Evolutionary conservation across 2,113 vertebrate species (phyloP).

Genomic region (Saccopteryx leptura): DNA sequence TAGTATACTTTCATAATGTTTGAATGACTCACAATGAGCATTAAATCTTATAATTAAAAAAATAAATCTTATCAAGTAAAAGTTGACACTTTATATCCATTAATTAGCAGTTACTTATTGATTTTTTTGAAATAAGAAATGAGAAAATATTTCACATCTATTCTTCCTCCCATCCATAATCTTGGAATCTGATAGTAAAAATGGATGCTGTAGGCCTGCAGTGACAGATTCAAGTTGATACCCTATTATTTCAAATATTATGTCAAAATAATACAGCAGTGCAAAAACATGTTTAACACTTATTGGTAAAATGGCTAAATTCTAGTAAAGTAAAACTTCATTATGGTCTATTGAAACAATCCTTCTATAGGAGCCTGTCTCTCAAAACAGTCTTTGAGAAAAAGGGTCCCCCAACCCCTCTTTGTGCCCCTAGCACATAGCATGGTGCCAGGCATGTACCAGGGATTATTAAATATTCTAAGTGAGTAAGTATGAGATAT

Average conservation of each 20-base stretch:
- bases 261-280: not conserved
- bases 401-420: not conserved
- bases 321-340: not conserved
- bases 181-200: slow-evolving; percentile 48
- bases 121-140: slow-evolving; percentile 35
- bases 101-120: not conserved
- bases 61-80: slow-evolving; percentile 48
- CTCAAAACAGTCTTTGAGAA: not conserved
- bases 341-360: not conserved
- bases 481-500: not conserved
- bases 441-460: too few species aligned
- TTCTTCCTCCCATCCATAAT: not conserved
- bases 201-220: not conserved
- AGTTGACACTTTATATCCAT: not conserved
- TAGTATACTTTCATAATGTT: not conserved
- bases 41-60: slow-evolving; percentile 15
- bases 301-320: not conserved
- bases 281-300: not conserved
- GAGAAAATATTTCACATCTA: not conserved
- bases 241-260: too few species aligned
- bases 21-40: not conserved
- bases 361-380: not conserved
- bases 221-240: slow-evolving; percentile 33
- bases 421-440: not conserved
- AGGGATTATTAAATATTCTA: not conserved